These are phyloP conservation scores for Glyptemys insculpta DNA, from an alignment of 2,797 vertebrate genomes.

Conservation along the genomic window DNA sequence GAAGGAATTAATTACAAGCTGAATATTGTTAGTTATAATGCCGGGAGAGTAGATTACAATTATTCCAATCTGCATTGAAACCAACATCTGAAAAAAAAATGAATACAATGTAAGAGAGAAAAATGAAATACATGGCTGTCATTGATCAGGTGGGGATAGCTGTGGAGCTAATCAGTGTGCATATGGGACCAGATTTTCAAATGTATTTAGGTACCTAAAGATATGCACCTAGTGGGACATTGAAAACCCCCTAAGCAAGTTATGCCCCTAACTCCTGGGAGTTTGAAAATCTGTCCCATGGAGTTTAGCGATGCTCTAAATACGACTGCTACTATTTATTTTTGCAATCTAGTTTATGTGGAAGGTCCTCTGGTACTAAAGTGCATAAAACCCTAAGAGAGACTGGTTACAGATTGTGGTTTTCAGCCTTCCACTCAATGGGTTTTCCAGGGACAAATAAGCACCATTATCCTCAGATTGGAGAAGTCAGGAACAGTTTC, in stretches of 20 bases:
- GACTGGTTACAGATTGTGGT: background rate
- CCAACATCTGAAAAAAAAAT: background rate
- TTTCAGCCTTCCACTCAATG: background rate
- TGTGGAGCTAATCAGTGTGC: background rate
- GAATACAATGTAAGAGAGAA: background rate
- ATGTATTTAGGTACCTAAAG: background rate
- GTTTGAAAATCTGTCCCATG: background rate
- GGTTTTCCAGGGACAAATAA: background rate
- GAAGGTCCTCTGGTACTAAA: background rate
- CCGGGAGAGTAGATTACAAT: background rate
- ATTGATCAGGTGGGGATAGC: background rate
- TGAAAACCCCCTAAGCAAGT: background rate
- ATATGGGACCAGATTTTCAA: background rate
- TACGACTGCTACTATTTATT: background rate
- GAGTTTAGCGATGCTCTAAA: background rate
- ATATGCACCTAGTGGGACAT: background rate
- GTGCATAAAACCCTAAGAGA: background rate
- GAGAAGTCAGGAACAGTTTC: background rate
- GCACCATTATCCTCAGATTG: background rate
- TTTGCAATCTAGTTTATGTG: background rate
- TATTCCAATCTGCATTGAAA: background rate
- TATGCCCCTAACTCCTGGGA: background rate
- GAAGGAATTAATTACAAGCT: background rate
- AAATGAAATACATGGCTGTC: background rate
- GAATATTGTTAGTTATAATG: background rate